A percentile compares a stretch with the other conserved stretches of the same genome.
Evolutionary conservation across 64 coral and sea anemone species (phyloP).

Genomic region (Dendronephthya gigantea): DNA sequence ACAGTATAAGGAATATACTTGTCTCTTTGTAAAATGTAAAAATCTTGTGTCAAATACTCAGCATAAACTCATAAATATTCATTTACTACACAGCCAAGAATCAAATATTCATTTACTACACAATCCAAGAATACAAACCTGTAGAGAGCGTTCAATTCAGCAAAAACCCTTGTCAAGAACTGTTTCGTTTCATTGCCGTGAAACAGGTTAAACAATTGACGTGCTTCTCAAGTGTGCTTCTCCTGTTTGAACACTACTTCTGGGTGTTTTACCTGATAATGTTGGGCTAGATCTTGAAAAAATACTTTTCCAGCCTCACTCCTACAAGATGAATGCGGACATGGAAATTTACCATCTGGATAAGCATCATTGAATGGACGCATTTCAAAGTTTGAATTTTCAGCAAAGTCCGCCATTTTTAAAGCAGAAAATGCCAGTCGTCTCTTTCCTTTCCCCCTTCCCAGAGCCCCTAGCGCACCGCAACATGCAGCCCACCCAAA

Average conservation of each 20-base stretch:
- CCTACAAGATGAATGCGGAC: constrained; percentile 5
- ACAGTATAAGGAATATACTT: neutral
- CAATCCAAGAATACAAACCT: neutral
- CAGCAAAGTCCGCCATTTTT: neutral
- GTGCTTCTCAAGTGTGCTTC: neutral
- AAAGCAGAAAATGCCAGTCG: neutral
- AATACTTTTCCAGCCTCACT: constrained; percentile 7
- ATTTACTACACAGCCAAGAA: neutral
- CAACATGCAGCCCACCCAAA: too few species aligned
- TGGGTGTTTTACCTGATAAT: neutral
- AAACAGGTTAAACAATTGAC: neutral
- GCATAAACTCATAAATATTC: neutral
- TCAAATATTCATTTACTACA: neutral
- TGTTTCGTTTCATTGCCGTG: neutral
- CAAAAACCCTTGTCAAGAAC: constrained; percentile 3
- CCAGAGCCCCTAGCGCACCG: too few species aligned
- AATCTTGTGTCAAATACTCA: neutral
- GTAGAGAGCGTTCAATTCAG: neutral
- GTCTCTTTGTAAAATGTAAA: neutral
- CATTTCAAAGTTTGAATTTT: neutral
- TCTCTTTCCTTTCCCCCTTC: neutral
- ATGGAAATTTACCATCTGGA: neutral
- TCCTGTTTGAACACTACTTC: neutral
- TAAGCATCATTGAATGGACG: constrained; percentile 11
- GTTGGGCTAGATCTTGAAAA: constrained; percentile 11